Base-by-base conservation (phyloP, 2,797 vertebrate genomes). In the Phylloscopus collybita region DNA sequence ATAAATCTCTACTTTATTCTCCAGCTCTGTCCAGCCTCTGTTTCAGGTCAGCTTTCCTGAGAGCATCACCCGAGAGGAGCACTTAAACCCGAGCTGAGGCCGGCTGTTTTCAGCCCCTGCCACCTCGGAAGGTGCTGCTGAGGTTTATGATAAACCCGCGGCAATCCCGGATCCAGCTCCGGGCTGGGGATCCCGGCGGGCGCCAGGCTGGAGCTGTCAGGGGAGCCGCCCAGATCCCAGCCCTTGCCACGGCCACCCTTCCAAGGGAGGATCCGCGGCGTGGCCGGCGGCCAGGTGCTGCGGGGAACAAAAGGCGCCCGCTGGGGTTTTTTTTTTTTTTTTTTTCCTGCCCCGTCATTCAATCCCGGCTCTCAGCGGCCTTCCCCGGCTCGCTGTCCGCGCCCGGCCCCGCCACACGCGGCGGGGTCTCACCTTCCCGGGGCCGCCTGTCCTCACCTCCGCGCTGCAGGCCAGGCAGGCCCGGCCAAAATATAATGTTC, bases 241-340 rank as follows among this genome's bases (percentile, higher is more conserved):
- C 93, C 30, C 69, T 0, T 0, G 19, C 71, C 30, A 2, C 8
- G 10, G 89, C 86, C 82, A 50, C 91, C 50, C 80, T 83, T 89
- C 93, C 32, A 30, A 38, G 85, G 92, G 70, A 93, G 71, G 89
- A 73, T 66, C 82, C 36, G 4, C 4, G 73, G 94, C 2, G 22
- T 90, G 96, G 95, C 72, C 4, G 6, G 59, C 29, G 61, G 94
- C 96, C 95, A 96, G 95, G 93, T 57, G 71, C 71, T 57, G 71
- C 67, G 60, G 60, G 84, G 86, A 95, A 97, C 91, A 94, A 83
- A 96, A 87, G 86, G 71, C 51, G 36, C 76, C 83, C 17, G 78
- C 86, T 69, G 60, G 71, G n/a, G 34, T 34, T 34, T 34, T 34
- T 34, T 34, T 34, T 34, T 34, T 34, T 34, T 34, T 71, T 86